phyloP scores from a whole-genome alignment of 2,113 vertebrate species.

The Dissostichus mawsoni region DNA sequence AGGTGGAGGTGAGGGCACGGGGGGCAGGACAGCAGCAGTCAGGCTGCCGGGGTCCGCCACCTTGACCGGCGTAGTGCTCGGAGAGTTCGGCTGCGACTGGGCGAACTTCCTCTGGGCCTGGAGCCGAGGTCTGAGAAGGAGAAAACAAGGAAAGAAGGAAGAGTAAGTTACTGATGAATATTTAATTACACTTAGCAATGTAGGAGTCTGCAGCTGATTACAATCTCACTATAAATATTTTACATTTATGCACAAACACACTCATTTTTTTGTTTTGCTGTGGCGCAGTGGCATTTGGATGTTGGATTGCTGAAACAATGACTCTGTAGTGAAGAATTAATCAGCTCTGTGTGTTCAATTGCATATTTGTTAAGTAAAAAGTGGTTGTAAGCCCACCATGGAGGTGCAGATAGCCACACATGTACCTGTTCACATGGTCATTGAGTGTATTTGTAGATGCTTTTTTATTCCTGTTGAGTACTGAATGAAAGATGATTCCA shows the following conservation, averaged over 20 bases:
- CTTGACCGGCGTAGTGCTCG: constrained; percentile 98
- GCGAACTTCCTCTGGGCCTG: constrained; percentile 99
- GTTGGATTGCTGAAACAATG: constrained; percentile 31
- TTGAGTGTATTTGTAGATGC: not conserved
- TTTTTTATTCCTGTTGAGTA: constrained; percentile 27
- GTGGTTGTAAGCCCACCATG: not conserved
- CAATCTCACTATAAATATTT: constrained; percentile 6
- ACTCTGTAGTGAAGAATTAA: constrained; percentile 22
- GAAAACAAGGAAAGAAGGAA: not conserved
- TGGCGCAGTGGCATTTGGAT: constrained; percentile 14
- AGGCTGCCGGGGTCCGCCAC: constrained; percentile 87
- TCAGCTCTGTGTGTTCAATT: not conserved
- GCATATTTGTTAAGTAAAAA: not conserved
- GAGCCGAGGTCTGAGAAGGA: constrained; percentile 91
- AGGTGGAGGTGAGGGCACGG: constrained; percentile 15
- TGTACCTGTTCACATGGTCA: constrained; percentile 1
- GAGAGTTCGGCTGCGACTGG: constrained; percentile 98
- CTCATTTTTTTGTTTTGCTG: not conserved
- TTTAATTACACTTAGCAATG: not conserved
- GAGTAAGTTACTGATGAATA: not conserved
- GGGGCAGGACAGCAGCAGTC: constrained; percentile 85
- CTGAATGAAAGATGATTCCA: constrained; percentile 52
- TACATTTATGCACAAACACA: not conserved
- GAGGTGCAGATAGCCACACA: not conserved
- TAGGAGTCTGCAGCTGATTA: not conserved